These are phyloP conservation scores for Pipistrellus nathusii DNA, from an alignment of 2,797 vertebrate genomes.

Conservation along the genomic window DNA sequence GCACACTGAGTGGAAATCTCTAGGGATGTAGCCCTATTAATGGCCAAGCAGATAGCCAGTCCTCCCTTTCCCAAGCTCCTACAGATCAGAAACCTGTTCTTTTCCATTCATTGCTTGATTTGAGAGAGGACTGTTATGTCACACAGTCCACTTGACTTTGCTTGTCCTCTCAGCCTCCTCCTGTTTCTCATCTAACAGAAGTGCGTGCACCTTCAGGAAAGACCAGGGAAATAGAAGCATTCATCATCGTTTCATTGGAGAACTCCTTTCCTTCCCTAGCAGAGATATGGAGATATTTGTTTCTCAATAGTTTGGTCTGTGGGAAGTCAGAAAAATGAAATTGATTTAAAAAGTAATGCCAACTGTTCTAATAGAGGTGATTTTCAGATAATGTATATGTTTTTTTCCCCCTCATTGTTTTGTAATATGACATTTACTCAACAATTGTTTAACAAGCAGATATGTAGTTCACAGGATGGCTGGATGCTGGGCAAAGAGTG, in stretches of 20 bases:
- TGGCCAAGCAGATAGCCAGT: not conserved
- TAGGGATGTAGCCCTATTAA: not conserved
- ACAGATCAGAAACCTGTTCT: not conserved
- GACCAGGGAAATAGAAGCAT: not conserved
- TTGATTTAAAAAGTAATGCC: not conserved
- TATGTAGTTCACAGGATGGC: not conserved
- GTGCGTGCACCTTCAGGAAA: not conserved
- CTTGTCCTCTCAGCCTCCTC: not conserved
- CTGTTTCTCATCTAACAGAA: not conserved
- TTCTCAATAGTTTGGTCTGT: conserved; percentile 6
- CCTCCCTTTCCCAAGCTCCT: not conserved
- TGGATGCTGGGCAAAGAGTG: not conserved
- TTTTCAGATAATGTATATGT: not conserved
- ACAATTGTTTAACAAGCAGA: not conserved
- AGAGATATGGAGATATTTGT: not conserved
- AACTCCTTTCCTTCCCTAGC: not conserved
- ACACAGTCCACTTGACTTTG: conserved; percentile 8
- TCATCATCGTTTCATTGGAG: not conserved
- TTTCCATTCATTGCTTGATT: not conserved
- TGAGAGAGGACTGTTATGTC: not conserved
- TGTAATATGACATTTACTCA: not conserved
- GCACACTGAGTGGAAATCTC: not conserved
- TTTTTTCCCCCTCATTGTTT: conserved; percentile 9
- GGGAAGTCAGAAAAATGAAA: conserved; percentile 10
- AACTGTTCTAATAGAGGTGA: not conserved